Evolutionary conservation across 2,888 invertebrate species (phyloP).

Genomic region (Trachelus stipa): DNA sequence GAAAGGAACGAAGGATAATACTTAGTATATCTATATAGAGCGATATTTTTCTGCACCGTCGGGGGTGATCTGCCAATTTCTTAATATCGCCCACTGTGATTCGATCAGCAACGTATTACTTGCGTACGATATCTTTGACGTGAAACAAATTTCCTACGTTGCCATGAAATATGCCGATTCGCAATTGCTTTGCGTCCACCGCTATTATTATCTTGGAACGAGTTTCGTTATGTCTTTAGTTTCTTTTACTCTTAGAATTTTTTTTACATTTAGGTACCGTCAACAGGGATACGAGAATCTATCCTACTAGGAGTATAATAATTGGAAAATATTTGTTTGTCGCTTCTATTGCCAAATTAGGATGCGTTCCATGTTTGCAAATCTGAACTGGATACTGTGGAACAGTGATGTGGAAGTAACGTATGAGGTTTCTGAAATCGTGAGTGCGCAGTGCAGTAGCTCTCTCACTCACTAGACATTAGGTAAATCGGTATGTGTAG

Average conservation of each 20-base stretch:
- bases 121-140: background rate
- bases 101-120: background rate
- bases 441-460: background rate
- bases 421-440: background rate
- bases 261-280: background rate
- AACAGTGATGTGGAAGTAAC: background rate
- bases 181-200: background rate
- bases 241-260: background rate
- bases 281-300: background rate
- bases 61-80: background rate
- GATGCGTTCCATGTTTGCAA: background rate
- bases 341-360: background rate
- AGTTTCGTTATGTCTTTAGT: background rate
- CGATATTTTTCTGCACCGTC: background rate
- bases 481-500: constrained; percentile 33
- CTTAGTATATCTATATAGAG: constrained; percentile 18
- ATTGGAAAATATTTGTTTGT: background rate
- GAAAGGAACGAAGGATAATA: constrained; percentile 8
- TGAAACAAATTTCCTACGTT: background rate
- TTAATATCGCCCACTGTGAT: background rate
- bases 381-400: background rate
- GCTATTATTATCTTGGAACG: background rate
- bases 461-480: background rate
- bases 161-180: background rate
- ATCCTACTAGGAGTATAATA: background rate